phyloP scores from a whole-genome alignment of 2,797 vertebrate genomes.

The Halcyon badia region DNA sequence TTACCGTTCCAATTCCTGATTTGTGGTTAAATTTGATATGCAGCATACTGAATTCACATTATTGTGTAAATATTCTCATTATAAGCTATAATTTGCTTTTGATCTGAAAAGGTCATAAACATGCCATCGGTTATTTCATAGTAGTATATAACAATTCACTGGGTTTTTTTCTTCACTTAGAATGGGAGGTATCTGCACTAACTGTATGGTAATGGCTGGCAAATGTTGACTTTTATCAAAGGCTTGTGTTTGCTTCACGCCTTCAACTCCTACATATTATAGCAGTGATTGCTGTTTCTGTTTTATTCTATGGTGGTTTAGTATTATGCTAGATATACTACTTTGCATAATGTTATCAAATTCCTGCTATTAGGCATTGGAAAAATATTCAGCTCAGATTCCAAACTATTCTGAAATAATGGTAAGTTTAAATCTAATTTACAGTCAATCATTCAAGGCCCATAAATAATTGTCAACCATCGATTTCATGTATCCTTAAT shows the following conservation, averaged over 20 bases:
- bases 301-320: conserved; percentile 49
- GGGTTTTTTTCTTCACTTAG: neutral
- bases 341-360: conserved; percentile 65
- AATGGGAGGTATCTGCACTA: conserved; percentile 35
- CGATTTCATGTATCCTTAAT: conserved; percentile 26
- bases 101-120: conserved; percentile 73
- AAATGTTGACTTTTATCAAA: conserved; percentile 74
- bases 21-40: conserved; percentile 71
- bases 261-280: conserved; percentile 59
- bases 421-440: conserved; percentile 57
- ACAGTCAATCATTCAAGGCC: conserved; percentile 11
- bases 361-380: conserved; percentile 55
- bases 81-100: conserved; percentile 71
- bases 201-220: conserved; percentile 49
- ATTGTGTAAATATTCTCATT: conserved; percentile 75
- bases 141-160: neutral
- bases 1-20: conserved; percentile 40
- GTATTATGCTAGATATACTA: conserved; percentile 49
- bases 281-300: conserved; percentile 63
- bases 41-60: conserved; percentile 64
- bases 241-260: conserved; percentile 37
- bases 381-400: conserved; percentile 63
- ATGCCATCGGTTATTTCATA: conserved; percentile 64
- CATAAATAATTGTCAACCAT: conserved; percentile 22
- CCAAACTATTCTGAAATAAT: conserved; percentile 51